Conservation (phyloP, 2,797 vertebrate species). For the Pteronotus mesoamericanus region DNA sequence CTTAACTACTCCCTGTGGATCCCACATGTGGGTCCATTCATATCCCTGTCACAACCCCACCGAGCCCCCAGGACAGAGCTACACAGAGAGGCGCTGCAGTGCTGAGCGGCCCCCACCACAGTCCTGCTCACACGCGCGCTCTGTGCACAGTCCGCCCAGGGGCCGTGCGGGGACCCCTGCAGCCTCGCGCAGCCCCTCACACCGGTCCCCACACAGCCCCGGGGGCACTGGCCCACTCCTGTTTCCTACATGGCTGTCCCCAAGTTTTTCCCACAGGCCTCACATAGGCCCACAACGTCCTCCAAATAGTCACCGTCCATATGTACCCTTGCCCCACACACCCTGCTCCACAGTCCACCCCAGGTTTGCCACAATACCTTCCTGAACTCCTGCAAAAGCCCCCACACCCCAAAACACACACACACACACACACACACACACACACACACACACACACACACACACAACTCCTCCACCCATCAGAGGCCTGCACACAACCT, state of each 20-base stretch:
- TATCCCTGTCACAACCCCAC: no score
- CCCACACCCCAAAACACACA: no score
- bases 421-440: fast-evolving
- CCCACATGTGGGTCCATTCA: neutral
- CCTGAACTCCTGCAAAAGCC: neutral
- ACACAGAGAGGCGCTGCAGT: neutral
- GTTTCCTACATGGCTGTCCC: neutral
- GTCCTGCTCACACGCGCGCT: neutral
- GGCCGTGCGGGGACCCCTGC: no score
- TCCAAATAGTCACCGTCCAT: neutral
- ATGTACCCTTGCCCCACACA: neutral
- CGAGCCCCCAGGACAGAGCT: neutral
- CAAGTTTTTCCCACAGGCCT: neutral
- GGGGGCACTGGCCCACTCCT: neutral
- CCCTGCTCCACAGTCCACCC: fast-evolving
- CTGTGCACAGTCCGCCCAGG: fast-evolving
- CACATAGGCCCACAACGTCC: neutral
- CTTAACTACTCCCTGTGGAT: neutral
- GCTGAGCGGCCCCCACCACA: fast-evolving
- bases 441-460: fast-evolving
- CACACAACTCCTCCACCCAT: neutral
- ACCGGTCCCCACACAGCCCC: neutral
- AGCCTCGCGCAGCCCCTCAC: neutral
- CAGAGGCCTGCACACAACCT: neutral
- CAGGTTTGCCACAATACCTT: neutral